Conservation (phyloP, 2,797 vertebrate species). For the Gouania willdenowi region DNA sequence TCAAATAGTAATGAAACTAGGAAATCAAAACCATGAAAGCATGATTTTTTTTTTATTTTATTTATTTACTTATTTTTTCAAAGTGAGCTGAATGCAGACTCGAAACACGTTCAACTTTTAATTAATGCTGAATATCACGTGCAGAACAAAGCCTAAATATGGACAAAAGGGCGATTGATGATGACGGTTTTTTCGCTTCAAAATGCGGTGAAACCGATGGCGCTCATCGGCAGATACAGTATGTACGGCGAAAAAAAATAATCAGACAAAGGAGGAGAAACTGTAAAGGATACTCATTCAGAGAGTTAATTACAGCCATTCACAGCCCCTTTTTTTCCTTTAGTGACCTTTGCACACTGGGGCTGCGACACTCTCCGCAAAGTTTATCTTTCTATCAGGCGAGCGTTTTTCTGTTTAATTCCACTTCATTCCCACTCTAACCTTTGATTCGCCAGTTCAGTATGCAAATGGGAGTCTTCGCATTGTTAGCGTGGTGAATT, state of each 20-base stretch:
- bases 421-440: conserved; percentile 52
- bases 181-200: background rate
- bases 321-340: conserved; percentile 37
- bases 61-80: no score
- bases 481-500: conserved; percentile 67
- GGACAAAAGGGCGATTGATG: background rate
- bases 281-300: conserved; percentile 4
- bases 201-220: conserved; percentile 19
- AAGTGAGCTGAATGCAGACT: no score
- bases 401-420: conserved; percentile 64
- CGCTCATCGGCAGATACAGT: background rate
- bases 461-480: conserved; percentile 65
- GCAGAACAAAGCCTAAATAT: no score
- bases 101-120: no score
- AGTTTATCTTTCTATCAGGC: conserved; percentile 67
- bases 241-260: no score
- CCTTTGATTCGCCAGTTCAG: conserved; percentile 59
- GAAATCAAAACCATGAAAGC: no score
- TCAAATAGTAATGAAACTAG: no score
- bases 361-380: conserved; percentile 43
- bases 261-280: conserved; percentile 12
- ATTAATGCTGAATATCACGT: no score
- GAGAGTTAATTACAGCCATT: conserved; percentile 51
- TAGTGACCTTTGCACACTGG: conserved; percentile 49
- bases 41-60: no score